Base-by-base conservation (phyloP, 2,888 invertebrate genomes). In the Ophion costatus region DNA sequence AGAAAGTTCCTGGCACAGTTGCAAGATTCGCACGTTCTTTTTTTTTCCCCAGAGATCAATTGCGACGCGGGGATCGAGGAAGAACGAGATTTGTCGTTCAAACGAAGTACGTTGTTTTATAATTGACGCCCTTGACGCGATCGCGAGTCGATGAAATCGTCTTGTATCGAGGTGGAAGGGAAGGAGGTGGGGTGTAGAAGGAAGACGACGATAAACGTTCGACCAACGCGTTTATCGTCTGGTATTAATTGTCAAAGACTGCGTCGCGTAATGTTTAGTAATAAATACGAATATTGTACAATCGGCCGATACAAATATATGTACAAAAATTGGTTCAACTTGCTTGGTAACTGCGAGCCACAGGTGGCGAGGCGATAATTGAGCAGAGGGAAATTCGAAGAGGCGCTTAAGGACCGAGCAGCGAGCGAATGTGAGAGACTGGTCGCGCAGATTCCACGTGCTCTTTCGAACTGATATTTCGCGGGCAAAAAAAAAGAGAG, bases 171-270 rank as follows among this genome's bases (percentile, higher is more conserved):
- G 14, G 14, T 14, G 14, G 14, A 45, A 45, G 45, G 14, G 11
- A 2, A 14, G 14, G 14, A 14, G 14, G 45, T 3, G 4, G 14
- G 14, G 45, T 14, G 3, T 14, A 45, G 45, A 4, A 10, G 45
- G 3, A 3, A 57, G 42, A 59, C 17, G 51, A 42, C 38, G 69
- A 7, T 63, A 74, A 76, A 71, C 75, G 45, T 80, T 85, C 73
- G 67, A 57, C 64, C 71, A 75, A 45, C 45, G 87, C 88, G 78
- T 86, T 73, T 80, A 84, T 82, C 80, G 76, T 57, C 51, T 74
- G 70, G 87, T 87, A 87, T 87, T 87, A 86, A 84, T 87, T 84
- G 74, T 87, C 78, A 82, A 88, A 88, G 87, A 88, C 87, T 85
- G 87, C 86, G n/a, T n/a, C 87, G 86, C 64, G 81, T 85, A 78